Conservation (phyloP, 2,888 invertebrate genomes). For the Agriopis aurantiaria region DNA sequence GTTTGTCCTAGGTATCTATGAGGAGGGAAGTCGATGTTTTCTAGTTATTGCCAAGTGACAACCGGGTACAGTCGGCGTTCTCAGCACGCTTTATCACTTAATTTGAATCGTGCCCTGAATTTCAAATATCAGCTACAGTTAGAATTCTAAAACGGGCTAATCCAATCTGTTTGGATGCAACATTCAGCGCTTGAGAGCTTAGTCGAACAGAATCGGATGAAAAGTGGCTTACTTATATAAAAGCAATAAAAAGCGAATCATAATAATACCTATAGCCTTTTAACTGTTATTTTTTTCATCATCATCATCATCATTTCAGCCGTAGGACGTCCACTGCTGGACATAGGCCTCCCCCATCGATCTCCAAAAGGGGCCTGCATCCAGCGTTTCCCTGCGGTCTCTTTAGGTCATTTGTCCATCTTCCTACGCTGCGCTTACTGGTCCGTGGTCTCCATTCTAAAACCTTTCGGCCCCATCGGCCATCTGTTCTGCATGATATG, state of each 20-base stretch:
- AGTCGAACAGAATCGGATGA: background rate
- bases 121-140: constrained; percentile 58
- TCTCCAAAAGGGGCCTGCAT: too few species aligned
- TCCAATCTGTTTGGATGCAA: constrained; percentile 58
- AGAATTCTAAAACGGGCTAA: constrained; percentile 62
- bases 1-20: background rate
- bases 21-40: constrained; percentile 48
- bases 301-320: too few species aligned
- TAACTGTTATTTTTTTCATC: too few species aligned
- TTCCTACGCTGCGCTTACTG: too few species aligned
- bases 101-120: constrained; percentile 81
- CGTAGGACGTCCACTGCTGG: too few species aligned
- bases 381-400: too few species aligned
- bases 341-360: too few species aligned
- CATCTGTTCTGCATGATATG: too few species aligned
- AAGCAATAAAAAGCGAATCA: background rate
- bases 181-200: constrained; percentile 32
- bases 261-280: too few species aligned
- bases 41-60: constrained; percentile 70
- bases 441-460: too few species aligned
- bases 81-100: constrained; percentile 79
- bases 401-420: too few species aligned
- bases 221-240: background rate
- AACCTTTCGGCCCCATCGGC: too few species aligned
- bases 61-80: constrained; percentile 62